Evolutionary conservation across 2,797 vertebrate genomes (phyloP).

Genomic region (Loris lydekkerianus): DNA sequence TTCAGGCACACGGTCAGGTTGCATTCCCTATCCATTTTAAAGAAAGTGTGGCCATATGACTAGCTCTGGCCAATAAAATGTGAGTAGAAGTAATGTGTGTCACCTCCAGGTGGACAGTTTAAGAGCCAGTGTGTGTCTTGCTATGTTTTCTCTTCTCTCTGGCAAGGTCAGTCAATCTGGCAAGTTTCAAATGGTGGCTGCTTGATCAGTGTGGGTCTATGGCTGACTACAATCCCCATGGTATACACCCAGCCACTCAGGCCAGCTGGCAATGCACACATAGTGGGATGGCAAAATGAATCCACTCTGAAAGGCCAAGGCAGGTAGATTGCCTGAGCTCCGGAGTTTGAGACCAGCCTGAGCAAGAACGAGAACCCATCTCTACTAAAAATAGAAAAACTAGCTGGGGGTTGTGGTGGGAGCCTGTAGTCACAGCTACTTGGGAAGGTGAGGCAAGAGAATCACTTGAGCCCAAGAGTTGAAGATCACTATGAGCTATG

Average conservation of each 20-base stretch:
- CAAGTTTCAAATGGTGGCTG: not conserved
- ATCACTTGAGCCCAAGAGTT: no score
- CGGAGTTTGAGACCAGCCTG: no score
- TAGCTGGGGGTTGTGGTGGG: no score
- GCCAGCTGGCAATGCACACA: no score
- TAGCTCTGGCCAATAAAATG: not conserved
- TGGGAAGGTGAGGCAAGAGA: no score
- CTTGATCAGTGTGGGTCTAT: not conserved
- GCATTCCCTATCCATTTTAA: not conserved
- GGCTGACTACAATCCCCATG: not conserved
- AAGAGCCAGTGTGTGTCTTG: not conserved
- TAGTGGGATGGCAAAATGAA: not conserved
- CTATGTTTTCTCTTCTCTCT: not conserved
- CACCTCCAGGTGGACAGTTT: not conserved
- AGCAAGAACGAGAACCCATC: no score
- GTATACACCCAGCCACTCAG: not conserved
- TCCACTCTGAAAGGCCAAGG: no score
- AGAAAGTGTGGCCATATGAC: not conserved
- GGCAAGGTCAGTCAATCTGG: not conserved
- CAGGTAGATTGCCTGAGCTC: no score
- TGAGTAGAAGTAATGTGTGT: not conserved
- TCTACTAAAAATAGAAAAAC: no score
- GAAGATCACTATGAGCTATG: no score
- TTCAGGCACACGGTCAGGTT: not conserved
- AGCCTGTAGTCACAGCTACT: no score